A percentile compares a stretch with the other conserved stretches of the same genome.
These are phyloP conservation scores for Nemurella pictetii DNA, from an alignment of 2,888 invertebrate species.

Conservation along the genomic window DNA sequence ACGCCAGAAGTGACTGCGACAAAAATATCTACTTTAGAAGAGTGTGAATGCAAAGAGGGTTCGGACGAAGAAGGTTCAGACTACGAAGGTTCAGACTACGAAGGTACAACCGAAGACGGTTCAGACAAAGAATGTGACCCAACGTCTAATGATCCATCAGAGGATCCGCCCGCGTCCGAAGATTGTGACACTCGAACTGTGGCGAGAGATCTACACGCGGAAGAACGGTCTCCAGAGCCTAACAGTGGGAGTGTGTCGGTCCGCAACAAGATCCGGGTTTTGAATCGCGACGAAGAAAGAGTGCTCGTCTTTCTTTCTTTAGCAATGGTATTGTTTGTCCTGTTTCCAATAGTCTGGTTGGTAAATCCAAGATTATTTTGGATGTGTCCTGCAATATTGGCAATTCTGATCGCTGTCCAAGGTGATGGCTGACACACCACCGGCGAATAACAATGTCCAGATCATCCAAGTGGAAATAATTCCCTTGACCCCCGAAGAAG, in stretches of 20 bases:
- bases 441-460: background rate
- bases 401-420: background rate
- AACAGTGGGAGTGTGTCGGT: no score
- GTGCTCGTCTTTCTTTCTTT: background rate
- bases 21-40: background rate
- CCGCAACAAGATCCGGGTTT: background rate
- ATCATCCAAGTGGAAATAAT: background rate
- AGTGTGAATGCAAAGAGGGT: background rate
- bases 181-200: background rate
- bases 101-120: no score
- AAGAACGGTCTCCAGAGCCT: no score
- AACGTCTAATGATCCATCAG: background rate
- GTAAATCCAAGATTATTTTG: background rate
- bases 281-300: background rate
- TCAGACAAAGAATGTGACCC: no score
- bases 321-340: background rate
- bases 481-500: background rate
- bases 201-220: no score
- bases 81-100: background rate
- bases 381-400: background rate
- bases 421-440: background rate
- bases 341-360: background rate
- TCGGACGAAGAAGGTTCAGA: background rate
- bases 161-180: background rate
- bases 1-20: background rate